These are phyloP conservation scores for Platysteira castanea DNA, from an alignment of 2,113 vertebrate genomes.

Conservation along the genomic window DNA sequence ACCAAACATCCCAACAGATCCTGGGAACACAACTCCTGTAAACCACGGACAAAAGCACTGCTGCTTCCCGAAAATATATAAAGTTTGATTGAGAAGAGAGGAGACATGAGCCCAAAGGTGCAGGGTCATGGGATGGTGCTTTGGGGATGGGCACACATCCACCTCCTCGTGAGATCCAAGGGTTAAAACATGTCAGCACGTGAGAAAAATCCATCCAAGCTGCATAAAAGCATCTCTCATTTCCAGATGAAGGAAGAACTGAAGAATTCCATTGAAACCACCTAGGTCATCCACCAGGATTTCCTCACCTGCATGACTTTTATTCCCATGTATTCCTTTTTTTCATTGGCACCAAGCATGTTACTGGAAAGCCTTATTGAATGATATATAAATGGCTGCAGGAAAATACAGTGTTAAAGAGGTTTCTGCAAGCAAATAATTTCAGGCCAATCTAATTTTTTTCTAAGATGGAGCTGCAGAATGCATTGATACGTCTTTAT, in stretches of 20 bases:
- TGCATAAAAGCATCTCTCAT: accelerated
- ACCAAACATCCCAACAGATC: neutral
- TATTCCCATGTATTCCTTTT: neutral
- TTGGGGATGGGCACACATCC: neutral
- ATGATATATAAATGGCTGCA: neutral
- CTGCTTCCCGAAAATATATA: neutral
- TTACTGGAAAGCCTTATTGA: neutral
- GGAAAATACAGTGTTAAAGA: neutral
- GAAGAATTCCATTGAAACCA: neutral
- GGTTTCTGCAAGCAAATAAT: neutral
- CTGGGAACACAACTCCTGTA: neutral
- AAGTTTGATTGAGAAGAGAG: neutral
- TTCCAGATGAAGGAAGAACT: neutral
- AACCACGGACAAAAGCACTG: neutral
- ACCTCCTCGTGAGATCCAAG: neutral
- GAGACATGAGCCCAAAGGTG: neutral
- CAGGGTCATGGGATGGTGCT: accelerated
- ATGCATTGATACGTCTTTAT: neutral
- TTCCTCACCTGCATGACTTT: neutral
- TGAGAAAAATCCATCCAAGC: neutral
- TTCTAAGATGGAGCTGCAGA: neutral
- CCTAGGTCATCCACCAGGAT: accelerated
- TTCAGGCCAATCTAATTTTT: neutral
- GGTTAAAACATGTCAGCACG: accelerated
- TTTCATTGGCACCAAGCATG: neutral